These are phyloP conservation scores for Thysanoteuthis rhombus DNA, from an alignment of 2,888 invertebrate genomes.

Conservation along the genomic window DNA sequence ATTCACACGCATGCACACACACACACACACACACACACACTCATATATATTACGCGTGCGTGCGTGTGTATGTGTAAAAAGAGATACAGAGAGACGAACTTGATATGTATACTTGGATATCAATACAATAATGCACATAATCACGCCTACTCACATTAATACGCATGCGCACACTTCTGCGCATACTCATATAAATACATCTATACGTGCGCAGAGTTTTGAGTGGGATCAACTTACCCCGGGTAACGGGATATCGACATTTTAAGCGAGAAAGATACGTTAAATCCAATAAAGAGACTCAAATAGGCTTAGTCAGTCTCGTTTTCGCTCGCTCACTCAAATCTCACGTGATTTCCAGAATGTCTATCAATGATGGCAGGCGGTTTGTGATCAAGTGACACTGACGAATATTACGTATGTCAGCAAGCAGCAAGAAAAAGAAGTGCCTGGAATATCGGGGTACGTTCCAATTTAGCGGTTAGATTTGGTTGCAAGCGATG, in stretches of 20 bases:
- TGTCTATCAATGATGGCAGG: not conserved
- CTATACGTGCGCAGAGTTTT: not conserved
- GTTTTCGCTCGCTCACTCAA: not conserved
- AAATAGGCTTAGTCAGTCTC: not conserved
- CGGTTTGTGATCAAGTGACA: not conserved
- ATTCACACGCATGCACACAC: not conserved
- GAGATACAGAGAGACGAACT: not conserved
- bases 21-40: not conserved
- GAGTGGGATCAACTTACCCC: not conserved
- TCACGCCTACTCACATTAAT: not conserved
- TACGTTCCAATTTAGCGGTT: not conserved
- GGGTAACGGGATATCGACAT: not conserved
- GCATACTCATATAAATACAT: not conserved
- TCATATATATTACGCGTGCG: not conserved
- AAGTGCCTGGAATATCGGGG: not conserved
- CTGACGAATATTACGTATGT: not conserved
- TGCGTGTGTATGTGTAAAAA: not conserved
- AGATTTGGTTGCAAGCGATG: not conserved
- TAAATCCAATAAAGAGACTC: not conserved
- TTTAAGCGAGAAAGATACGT: not conserved
- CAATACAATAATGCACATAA: not conserved
- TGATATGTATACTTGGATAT: not conserved
- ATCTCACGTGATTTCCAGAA: slow-evolving; percentile 12
- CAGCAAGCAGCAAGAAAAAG: not conserved
- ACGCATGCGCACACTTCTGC: not conserved